Evolutionary conservation across 2,113 vertebrate genomes (phyloP).

Genomic region (Gyps fulvus): DNA sequence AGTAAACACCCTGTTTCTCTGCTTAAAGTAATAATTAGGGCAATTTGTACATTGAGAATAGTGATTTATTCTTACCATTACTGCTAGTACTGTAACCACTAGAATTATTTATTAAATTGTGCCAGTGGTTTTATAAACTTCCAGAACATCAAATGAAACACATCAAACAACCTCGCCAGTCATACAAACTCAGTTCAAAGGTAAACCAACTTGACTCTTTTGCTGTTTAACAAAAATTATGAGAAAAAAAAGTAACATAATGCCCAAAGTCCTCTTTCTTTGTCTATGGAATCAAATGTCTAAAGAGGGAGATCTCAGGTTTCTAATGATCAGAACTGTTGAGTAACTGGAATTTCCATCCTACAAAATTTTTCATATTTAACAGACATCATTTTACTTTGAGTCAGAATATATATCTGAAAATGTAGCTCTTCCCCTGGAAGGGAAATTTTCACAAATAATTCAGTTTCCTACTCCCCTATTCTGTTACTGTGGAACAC

Average conservation of each 20-base stretch:
- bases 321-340: not conserved
- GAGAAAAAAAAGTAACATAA: not conserved
- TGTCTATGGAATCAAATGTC: not conserved
- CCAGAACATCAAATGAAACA: not conserved
- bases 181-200: not conserved
- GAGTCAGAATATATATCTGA: not conserved
- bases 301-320: not conserved
- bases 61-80: not conserved
- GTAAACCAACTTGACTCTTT: not conserved
- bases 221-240: not conserved
- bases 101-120: not conserved
- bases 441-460: not conserved
- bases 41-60: not conserved
- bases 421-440: not conserved
- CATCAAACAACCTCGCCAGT: not conserved
- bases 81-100: not conserved
- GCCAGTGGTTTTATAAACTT: not conserved
- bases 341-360: not conserved
- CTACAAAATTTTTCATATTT: not conserved
- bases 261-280: not conserved
- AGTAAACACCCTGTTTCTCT: not conserved
- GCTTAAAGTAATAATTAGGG: not conserved
- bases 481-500: not conserved
- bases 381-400: not conserved
- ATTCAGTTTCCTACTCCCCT: not conserved